Evolutionary conservation across 2,888 invertebrate genomes (phyloP).

Genomic region (Mactromeris polynyma): DNA sequence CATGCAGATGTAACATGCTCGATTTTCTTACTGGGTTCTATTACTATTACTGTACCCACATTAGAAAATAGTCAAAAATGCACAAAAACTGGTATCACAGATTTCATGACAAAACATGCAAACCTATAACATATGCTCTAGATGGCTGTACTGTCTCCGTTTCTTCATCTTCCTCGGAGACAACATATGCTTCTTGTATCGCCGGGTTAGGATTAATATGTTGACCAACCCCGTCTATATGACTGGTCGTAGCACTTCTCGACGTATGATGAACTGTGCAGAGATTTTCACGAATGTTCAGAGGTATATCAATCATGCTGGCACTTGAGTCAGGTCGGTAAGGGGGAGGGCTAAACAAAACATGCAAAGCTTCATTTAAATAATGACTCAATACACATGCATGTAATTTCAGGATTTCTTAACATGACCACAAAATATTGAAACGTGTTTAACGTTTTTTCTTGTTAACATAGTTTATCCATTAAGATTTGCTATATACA

Average conservation of each 20-base stretch:
- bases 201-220: conserved; percentile 18
- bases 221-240: conserved; percentile 54
- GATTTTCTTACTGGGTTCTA: neutral
- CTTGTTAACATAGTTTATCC: neutral
- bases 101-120: conserved; percentile 54
- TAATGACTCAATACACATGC: neutral
- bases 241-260: conserved; percentile 56
- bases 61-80: neutral
- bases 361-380: conserved; percentile 37
- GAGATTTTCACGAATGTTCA: conserved; percentile 33
- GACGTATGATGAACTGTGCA: conserved; percentile 4
- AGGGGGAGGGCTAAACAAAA: conserved; percentile 77
- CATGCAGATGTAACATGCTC: neutral
- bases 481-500: neutral
- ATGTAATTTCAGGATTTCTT: neutral
- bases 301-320: conserved; percentile 74
- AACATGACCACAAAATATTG: neutral
- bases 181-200: conserved; percentile 25
- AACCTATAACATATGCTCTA: conserved; percentile 75
- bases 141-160: conserved; percentile 29
- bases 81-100: neutral
- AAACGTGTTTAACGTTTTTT: neutral
- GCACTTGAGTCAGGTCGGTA: conserved; percentile 74
- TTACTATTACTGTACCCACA: neutral
- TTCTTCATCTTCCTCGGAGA: conserved; percentile 31